Evolutionary conservation across 2,113 vertebrate species (phyloP), one percentile per base, ranked within the genome.

Genomic region (Vireo altiloquus): DNA sequence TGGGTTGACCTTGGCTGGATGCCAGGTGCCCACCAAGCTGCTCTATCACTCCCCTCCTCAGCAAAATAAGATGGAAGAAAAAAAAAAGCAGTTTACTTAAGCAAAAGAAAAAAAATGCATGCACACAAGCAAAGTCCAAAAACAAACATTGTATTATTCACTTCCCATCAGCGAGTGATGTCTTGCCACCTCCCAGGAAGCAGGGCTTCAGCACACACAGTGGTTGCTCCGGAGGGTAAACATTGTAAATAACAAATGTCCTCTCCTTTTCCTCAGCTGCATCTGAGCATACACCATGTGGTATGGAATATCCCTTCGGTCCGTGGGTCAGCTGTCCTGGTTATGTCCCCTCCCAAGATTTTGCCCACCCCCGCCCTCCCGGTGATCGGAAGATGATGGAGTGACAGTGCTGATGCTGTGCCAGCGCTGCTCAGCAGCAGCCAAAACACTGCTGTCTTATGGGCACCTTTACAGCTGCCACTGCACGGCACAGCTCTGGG

Each of bases 1-100:
- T 49, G 47, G 22, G 18, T 33, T 69, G 54, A 22, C 13, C 35
- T 63, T 56, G 42, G 15, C 79, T 42, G 40, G 35, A 40, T 42
- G 40, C 14, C 31, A 50, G 1, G 2, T 63, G 15, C 18, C 30
- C 27, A 54, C 18, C 22, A 77, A 83, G 22, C 6, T 0, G 0
- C 13, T 64, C 42, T 21, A 37, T 50, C 49, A 28, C 27, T 17
- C 27, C 22, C 27, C 6, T 69, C 13, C 31, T 35, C 22, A 63
- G 27, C 35, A 57, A 71, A 64, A n/a, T 30, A 57, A 70, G 27
- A 64, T 7, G 15, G 31, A 14, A 50, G 44, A 70, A 33, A 71
- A 50, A 22, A 70, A 13, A 70, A 69, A 27, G 16, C 18, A 83
- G 35, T 18, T 37, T 37, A 37, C 9, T 75, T 37, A 42, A 9